Percentiles rank a stretch among this genome's conserved stretches.
Conservation (phyloP, 1,140 invertebrate species). For the Apis mellifera region Amel_HAv3.1 CM009935.2:7416501-7417000, state of each 20-base stretch:
- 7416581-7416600: slow-evolving; percentile 34
- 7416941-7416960: slow-evolving; percentile 39
- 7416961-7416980: slow-evolving; percentile 16
- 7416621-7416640: slow-evolving; percentile 11
- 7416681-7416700: neutral
- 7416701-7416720: slow-evolving; percentile 21
- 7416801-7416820: slow-evolving; percentile 41
- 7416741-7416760: slow-evolving; percentile 37
- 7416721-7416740: neutral
- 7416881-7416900: slow-evolving; percentile 14
- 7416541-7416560: neutral
- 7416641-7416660: neutral
- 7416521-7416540: neutral
- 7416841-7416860: slow-evolving; percentile 47
- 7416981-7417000: neutral
- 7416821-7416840: slow-evolving; percentile 18
- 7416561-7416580: slow-evolving; percentile 25
- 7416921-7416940: slow-evolving; percentile 20
- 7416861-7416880: slow-evolving; percentile 1
- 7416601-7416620: slow-evolving; percentile 40
- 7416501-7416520: slow-evolving; percentile 28
- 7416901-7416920: slow-evolving; percentile 38
- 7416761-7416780: slow-evolving; percentile 49
- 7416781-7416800: slow-evolving; percentile 44
- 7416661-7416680: slow-evolving; percentile 13